Conservation (phyloP, 92 coral and sea anemone genomes). For the Bergia puertoricense region DNA sequence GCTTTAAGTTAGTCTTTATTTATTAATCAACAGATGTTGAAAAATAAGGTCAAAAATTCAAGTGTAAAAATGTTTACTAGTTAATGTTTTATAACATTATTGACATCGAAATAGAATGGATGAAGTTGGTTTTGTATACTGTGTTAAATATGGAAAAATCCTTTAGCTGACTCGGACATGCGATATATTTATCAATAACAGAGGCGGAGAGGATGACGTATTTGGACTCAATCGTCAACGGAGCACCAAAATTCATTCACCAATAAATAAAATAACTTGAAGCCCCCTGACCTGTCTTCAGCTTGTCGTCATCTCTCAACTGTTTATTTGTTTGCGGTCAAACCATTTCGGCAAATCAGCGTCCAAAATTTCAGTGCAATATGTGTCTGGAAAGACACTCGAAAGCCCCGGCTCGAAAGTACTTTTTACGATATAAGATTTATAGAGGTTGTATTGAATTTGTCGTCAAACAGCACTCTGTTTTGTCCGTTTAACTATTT, state of each 20-base stretch:
- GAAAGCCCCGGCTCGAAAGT: not conserved
- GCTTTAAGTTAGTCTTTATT: too few species aligned
- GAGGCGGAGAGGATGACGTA: not conserved
- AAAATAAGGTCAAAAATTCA: too few species aligned
- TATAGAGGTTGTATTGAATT: too few species aligned
- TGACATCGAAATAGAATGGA: not conserved
- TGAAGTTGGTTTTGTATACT: not conserved
- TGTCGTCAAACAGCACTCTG: too few species aligned
- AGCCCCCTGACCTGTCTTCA: not conserved
- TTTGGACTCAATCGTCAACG: not conserved
- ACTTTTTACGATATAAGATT: not conserved
- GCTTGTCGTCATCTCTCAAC: not conserved
- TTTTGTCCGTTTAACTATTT: too few species aligned
- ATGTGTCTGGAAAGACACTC: not conserved
- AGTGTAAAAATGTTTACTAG: too few species aligned
- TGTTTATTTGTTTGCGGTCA: not conserved
- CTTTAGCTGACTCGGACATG: not conserved
- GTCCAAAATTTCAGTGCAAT: not conserved
- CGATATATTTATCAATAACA: not conserved
- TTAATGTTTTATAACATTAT: too few species aligned
- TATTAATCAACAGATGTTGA: too few species aligned
- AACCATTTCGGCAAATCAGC: not conserved
- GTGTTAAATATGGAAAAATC: not conserved
- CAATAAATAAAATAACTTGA: too few species aligned
- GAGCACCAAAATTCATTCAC: not conserved